phyloP scores from a whole-genome alignment of 2,113 vertebrate genomes.

The Plestiodon gilberti region DNA sequence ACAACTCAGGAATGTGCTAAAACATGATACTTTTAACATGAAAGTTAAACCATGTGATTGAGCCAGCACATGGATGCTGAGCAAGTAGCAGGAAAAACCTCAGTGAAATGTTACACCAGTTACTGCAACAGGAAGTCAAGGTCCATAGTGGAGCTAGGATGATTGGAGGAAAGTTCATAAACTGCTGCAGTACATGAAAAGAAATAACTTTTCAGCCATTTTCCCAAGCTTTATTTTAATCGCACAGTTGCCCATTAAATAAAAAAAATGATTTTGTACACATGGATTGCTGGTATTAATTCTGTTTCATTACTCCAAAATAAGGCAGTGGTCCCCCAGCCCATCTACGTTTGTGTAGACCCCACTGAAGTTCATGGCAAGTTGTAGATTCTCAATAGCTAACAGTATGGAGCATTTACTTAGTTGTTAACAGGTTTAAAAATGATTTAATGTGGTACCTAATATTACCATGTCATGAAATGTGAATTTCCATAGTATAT shows the following conservation, averaged over 20 bases:
- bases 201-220: neutral
- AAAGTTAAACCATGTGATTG: neutral
- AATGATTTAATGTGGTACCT: neutral
- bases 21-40: neutral
- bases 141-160: neutral
- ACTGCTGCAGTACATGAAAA: slow-evolving; percentile 23
- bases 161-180: neutral
- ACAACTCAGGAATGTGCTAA: slow-evolving; percentile 7
- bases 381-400: neutral
- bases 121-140: neutral
- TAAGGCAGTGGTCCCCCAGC: neutral
- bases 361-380: neutral
- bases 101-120: neutral
- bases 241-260: neutral
- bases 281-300: slow-evolving; percentile 24
- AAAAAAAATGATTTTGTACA: slow-evolving; percentile 7
- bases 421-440: neutral
- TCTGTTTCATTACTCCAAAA: neutral
- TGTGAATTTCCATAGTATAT: neutral
- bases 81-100: neutral
- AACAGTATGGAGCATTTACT: neutral
- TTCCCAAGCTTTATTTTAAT: slow-evolving; percentile 43
- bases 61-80: neutral
- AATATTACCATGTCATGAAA: neutral
- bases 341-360: neutral